Evolutionary conservation across 2,888 invertebrate species (phyloP), one percentile per base, ranked within the genome.

Genomic region (Hypolimnas misippus): DNA sequence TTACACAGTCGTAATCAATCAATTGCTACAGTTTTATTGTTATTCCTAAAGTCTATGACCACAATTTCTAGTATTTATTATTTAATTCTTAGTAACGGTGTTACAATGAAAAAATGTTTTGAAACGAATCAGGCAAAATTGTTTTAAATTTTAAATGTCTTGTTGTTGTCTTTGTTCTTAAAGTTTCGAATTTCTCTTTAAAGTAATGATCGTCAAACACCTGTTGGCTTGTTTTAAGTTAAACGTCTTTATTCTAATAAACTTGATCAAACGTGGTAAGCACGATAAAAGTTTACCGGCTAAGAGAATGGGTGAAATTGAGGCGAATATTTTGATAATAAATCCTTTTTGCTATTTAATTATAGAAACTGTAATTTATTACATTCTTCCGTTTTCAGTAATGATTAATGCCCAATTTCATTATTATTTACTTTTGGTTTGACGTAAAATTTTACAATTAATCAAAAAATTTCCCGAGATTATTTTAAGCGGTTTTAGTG

Each of bases 201-300:
- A 49, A 61, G 40, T 49, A 61, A 55, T 35, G 7, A 51, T 62
- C 35, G 42, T 16, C 46, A 33, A 0, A 31, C 51, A 63, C 46
- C 55, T 66, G 63, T 61, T 61, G 63, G 57, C 57, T 35, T 42
- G 29, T 52, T 42, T 40, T 29, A 52, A 61, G 51, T 57, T 52
- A 49, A 53, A 40, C 21, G 25, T 46, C 14, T 38, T 16, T 50
- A 21, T 35, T 44, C 42, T 16, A 33, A 40, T 38, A 58, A 52
- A 62, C 46, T 62, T 25, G 29, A 57, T 57, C 49, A 19, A 38
- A 33, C 29, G 35, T 40, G 49, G 31, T 21, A 35, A 40, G 16
- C 12, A 51, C 17, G 44, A 46, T 58, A 52, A 51, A 35, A 52
- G 50, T 63, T 53, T 38, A 19, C 7, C 31, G 12, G 35, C 14